Base-by-base conservation (phyloP, 1,140 invertebrate genomes). In the Sitodiplosis mosellana region DNA sequence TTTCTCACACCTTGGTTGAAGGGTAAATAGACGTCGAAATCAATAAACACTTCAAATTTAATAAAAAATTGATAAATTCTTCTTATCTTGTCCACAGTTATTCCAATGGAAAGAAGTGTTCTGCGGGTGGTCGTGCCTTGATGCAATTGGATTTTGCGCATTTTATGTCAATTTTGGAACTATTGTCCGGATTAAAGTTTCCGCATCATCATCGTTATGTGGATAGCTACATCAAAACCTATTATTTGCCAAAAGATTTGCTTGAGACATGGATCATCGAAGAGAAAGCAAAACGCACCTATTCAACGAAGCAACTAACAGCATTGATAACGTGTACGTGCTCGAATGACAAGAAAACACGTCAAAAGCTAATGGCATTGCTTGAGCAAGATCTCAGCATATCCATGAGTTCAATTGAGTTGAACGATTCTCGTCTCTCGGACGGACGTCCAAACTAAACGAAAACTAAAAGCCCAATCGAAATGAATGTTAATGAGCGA, bases 71-170 rank as follows among this genome's bases (percentile, higher is more conserved):
- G 21, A 46, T 49, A 38, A 34, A 49, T 46, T 33, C 33, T 48
- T 48, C 17, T 27, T 27, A 27, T 27, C 10, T 27, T 3, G 3
- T 27, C 27, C 27, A 10, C 52, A 86, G 83, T 6, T 95, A 88
- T 69, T 80, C 88, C 7, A 80, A 77, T 58, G 85, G 85, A 1
- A 88, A 84, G 54, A 95, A 94, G 63, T 99, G 95, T 69, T 89
- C 90, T 0, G 92, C 92, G 54, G 92, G 90, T 53, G 95, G 95
- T 1, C 68, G 94, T 50, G 94, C 89, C 0, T 63, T 98, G 2
- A 99, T 99, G 94, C 92, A 96, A 61, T 69, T 99, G 3, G 95
- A 99, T 72, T 97, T 92, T 64, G 88, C 91, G 19, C 93, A 98
- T 61, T 80, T 97, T 49, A 74, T 92, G 46, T 81, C 83, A 10